Percentiles rank a stretch among this genome's conserved stretches.
Conservation (phyloP, 1,140 invertebrate genomes). For the Tetragnatha versicolor region DNA sequence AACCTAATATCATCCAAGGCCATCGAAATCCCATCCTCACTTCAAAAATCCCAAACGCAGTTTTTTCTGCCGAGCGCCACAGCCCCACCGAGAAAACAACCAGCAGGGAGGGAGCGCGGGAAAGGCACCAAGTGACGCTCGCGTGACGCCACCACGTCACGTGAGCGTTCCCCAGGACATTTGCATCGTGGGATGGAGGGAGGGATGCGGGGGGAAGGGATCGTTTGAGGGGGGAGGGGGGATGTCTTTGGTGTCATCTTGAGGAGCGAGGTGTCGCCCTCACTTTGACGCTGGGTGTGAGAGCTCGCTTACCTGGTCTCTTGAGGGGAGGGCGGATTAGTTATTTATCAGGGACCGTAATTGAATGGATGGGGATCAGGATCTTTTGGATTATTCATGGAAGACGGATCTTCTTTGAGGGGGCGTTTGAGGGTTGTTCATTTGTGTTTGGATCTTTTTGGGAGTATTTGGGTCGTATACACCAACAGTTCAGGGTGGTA, state of each 20-base stretch:
- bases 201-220: not conserved
- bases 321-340: not conserved
- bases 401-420: too few relatives aligned
- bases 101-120: constrained; percentile 18
- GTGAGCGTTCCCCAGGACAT: constrained; percentile 43
- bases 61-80: too few relatives aligned
- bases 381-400: too few relatives aligned
- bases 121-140: constrained; percentile 36
- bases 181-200: constrained; percentile 5
- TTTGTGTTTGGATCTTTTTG: too few relatives aligned
- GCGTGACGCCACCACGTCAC: constrained; percentile 23
- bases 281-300: not conserved
- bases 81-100: not conserved
- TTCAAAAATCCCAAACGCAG: too few relatives aligned
- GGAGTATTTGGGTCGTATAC: too few relatives aligned
- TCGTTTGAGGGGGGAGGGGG: constrained; percentile 6
- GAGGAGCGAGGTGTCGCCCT: not conserved
- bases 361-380: not conserved
- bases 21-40: too few relatives aligned
- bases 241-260: constrained; percentile 6
- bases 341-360: not conserved
- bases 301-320: not conserved
- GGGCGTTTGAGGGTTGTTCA: too few relatives aligned
- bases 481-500: too few relatives aligned
- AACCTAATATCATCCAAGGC: too few relatives aligned